A percentile compares a stretch with the other conserved stretches of the same genome.
Evolutionary conservation across 2,797 vertebrate genomes (phyloP).

Genomic region (Pangasius larnaudii): DNA sequence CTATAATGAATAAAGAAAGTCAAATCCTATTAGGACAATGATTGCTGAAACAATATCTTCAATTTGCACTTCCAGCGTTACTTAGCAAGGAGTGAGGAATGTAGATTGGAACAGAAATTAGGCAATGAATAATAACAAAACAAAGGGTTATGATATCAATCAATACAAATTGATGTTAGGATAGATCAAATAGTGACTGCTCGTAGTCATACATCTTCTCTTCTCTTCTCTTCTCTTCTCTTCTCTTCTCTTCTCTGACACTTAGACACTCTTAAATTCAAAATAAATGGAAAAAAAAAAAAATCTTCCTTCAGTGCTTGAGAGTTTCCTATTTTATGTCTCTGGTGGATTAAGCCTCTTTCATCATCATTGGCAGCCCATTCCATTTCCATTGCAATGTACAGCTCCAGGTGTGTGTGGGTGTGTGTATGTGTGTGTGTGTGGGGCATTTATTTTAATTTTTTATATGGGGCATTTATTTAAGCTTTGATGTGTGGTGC

Average conservation of each 20-base stretch:
- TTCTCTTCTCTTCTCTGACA: background rate
- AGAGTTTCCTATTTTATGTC: constrained; percentile 1
- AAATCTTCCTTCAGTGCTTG: background rate
- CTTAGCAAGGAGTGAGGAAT: background rate
- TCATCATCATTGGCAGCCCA: background rate
- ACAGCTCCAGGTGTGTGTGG: background rate
- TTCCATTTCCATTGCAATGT: constrained; percentile 26
- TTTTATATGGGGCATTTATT: too few species aligned
- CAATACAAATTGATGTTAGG: background rate
- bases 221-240: background rate
- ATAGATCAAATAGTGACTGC: background rate
- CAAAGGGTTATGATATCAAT: background rate
- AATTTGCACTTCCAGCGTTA: constrained; percentile 10
- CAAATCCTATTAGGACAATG: constrained; percentile 14
- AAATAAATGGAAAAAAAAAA: background rate
- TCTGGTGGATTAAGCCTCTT: background rate
- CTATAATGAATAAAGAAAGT: constrained; percentile 17
- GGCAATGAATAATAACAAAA: constrained; percentile 17
- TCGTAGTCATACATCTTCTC: background rate
- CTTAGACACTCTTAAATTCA: background rate
- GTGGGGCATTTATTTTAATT: too few species aligned
- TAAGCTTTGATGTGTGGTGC: too few species aligned
- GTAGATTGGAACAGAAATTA: background rate
- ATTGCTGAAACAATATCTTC: constrained; percentile 28
- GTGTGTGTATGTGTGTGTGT: too few species aligned